Conservation (phyloP, 2,888 invertebrate genomes). For the Caenorhabditis sulstoni region DNA sequence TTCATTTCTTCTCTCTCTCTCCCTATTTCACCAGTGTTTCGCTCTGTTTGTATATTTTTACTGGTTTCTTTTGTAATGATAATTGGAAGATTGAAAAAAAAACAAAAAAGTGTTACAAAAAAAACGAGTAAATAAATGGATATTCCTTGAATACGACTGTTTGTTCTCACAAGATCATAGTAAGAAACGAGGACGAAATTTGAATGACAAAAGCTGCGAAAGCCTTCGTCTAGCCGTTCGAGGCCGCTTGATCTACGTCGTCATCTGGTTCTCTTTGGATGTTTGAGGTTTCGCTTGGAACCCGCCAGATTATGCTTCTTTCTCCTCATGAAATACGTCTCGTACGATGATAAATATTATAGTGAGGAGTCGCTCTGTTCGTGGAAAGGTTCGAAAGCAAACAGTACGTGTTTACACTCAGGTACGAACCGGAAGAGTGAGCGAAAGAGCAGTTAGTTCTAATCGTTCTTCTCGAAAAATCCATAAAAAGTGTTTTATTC, state of each 20-base stretch:
- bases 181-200: not conserved
- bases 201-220: conserved; percentile 10
- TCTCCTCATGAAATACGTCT: conserved; percentile 27
- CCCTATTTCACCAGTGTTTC: conserved; percentile 44
- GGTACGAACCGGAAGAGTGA: conserved; percentile 17
- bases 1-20: conserved; percentile 39
- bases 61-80: conserved; percentile 39
- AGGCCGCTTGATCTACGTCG: conserved; percentile 19
- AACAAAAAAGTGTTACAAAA: conserved; percentile 40
- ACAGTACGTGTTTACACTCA: conserved; percentile 40
- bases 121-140: conserved; percentile 59
- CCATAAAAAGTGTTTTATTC: too few relatives aligned
- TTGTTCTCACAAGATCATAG: conserved; percentile 2
- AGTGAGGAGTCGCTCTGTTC: conserved; percentile 32
- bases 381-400: conserved; percentile 48
- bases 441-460: not conserved
- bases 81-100: conserved; percentile 48
- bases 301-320: conserved; percentile 36
- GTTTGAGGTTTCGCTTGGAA: conserved; percentile 53
- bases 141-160: conserved; percentile 28
- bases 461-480: not conserved
- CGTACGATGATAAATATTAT: conserved; percentile 34
- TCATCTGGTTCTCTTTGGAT: conserved; percentile 34
- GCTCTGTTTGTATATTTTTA: conserved; percentile 52
- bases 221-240: not conserved